Percentiles rank a stretch among this genome's conserved stretches.
Evolutionary conservation across 2,797 vertebrate species (phyloP).

Genomic region (Sebastes hubbsi): DNA sequence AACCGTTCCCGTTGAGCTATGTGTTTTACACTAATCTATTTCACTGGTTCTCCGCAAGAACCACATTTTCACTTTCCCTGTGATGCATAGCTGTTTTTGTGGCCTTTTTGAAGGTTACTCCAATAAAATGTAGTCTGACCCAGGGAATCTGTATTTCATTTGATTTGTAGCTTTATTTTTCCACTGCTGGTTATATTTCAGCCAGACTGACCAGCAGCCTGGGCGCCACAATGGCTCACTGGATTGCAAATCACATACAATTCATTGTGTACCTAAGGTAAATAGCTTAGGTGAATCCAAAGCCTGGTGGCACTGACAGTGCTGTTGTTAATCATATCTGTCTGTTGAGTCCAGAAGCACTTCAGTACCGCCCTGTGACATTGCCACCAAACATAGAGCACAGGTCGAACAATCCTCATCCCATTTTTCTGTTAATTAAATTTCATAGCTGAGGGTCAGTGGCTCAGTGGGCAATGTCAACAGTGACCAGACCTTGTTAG

Average conservation of each 20-base stretch:
- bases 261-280: slow-evolving; percentile 39
- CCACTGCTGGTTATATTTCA: slow-evolving; percentile 36
- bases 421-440: slow-evolving; percentile 63
- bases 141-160: slow-evolving; percentile 35
- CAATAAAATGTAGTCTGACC: slow-evolving; percentile 14
- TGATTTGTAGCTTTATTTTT: slow-evolving; percentile 54
- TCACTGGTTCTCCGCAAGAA: background rate
- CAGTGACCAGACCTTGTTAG: slow-evolving; percentile 42
- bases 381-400: slow-evolving; percentile 28
- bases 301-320: slow-evolving; percentile 3
- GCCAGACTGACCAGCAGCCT: slow-evolving; percentile 22
- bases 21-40: slow-evolving; percentile 17
- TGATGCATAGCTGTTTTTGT: slow-evolving; percentile 37
- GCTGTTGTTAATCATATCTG: slow-evolving; percentile 32
- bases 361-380: slow-evolving; percentile 24
- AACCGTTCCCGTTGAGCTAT: background rate
- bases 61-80: slow-evolving; percentile 7
- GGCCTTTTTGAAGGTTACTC: slow-evolving; percentile 44
- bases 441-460: slow-evolving; percentile 58
- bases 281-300: slow-evolving; percentile 37
- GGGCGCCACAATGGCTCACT: slow-evolving; percentile 11
- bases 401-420: slow-evolving; percentile 35
- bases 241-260: slow-evolving; percentile 36
- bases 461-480: slow-evolving; percentile 35
- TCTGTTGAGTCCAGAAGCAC: slow-evolving; percentile 26